phyloP scores from a whole-genome alignment of 2,113 vertebrate genomes.

The Marmota monax region DNA sequence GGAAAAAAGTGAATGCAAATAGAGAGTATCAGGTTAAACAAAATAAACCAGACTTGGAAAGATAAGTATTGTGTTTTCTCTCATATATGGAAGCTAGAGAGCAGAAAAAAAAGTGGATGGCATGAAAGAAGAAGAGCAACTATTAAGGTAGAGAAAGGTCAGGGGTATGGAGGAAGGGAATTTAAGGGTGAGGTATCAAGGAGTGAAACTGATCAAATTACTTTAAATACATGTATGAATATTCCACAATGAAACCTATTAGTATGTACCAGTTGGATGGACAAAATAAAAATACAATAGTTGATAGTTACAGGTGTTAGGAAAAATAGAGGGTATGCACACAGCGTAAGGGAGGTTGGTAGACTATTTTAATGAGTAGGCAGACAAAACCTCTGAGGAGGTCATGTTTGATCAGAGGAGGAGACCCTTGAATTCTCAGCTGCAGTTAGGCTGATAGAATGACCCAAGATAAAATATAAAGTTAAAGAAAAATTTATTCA shows the following conservation, averaged over 20 bases:
- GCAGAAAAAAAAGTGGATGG: not conserved
- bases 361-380: not conserved
- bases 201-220: not conserved
- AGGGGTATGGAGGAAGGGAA: not conserved
- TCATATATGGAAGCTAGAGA: not conserved
- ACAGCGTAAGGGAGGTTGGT: not conserved
- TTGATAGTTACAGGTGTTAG: not conserved
- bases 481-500: constrained; percentile 56
- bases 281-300: not conserved
- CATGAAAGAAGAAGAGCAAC: not conserved
- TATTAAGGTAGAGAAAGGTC: not conserved
- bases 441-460: not conserved
- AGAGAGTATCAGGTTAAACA: not conserved
- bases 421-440: not conserved
- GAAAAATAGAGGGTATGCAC: not conserved
- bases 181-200: not conserved
- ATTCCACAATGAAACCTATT: not conserved
- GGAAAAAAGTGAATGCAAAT: not conserved
- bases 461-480: constrained; percentile 5
- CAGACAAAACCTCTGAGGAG: not conserved
- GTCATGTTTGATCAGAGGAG: not conserved
- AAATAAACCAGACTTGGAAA: not conserved
- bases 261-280: not conserved
- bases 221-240: not conserved
- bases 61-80: not conserved